These are phyloP conservation scores for Actias luna DNA, from an alignment of 2,888 invertebrate genomes.

Conservation along the genomic window DNA sequence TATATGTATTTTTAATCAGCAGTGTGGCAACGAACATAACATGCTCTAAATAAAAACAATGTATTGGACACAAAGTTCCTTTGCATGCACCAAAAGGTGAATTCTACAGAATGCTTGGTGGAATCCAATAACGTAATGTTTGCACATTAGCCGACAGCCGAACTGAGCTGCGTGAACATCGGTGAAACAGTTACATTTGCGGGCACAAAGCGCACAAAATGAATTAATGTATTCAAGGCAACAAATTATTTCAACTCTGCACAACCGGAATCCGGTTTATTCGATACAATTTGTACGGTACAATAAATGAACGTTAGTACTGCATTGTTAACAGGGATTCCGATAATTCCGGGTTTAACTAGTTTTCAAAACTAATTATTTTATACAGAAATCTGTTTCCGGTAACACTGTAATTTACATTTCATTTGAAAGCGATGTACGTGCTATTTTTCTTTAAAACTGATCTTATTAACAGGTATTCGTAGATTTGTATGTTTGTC, in stretches of 20 bases:
- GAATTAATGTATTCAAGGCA: background rate
- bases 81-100: background rate
- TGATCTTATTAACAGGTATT: too few relatives aligned
- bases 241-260: slow-evolving; percentile 5
- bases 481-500: too few relatives aligned
- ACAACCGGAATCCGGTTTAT: slow-evolving; percentile 1
- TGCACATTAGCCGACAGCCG: background rate
- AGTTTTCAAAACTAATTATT: background rate
- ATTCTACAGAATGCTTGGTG: background rate
- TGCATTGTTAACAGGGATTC: background rate
- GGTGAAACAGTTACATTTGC: background rate
- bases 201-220: background rate
- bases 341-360: background rate
- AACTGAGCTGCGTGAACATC: background rate
- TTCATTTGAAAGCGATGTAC: too few relatives aligned
- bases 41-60: too few relatives aligned
- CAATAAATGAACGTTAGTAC: slow-evolving; percentile 3
- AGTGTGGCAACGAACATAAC: too few relatives aligned
- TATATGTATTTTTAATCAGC: too few relatives aligned
- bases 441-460: too few relatives aligned
- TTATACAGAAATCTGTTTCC: background rate
- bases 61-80: background rate
- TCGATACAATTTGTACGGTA: background rate
- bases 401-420: too few relatives aligned
- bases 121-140: background rate